Conservation (phyloP, 2,113 vertebrate genomes). For the Sceloporus undulatus region DNA sequence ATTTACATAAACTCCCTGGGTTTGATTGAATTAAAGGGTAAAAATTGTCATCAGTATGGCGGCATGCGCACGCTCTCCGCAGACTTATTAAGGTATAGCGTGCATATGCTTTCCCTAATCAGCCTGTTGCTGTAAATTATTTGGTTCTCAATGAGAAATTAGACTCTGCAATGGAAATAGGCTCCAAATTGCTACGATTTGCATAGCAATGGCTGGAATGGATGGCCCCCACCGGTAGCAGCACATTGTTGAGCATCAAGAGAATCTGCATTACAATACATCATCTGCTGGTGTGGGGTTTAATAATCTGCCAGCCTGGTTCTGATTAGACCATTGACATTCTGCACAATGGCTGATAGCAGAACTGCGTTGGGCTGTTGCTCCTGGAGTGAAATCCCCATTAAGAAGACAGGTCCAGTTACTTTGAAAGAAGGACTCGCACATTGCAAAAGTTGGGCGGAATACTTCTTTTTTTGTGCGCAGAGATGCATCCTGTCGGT, state of each 20-base stretch:
- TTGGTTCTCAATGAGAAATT: slow-evolving; percentile 5
- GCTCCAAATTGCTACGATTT: not conserved
- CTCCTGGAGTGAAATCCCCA: not conserved
- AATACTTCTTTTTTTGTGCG: no score
- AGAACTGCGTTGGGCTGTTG: not conserved
- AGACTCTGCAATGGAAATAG: not conserved
- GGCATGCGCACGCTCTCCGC: not conserved
- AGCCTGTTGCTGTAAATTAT: not conserved
- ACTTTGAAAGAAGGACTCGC: not conserved
- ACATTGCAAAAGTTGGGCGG: not conserved
- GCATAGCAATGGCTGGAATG: not conserved
- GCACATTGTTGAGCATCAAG: slow-evolving; percentile 14
- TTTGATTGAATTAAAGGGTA: not conserved
- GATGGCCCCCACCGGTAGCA: not conserved
- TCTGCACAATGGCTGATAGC: not conserved
- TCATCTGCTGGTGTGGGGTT: not conserved
- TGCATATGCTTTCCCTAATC: not conserved
- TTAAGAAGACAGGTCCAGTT: not conserved
- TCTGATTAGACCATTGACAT: slow-evolving; percentile 5
- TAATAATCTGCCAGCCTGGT: not conserved
- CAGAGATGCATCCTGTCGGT: not conserved
- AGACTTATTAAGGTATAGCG: not conserved
- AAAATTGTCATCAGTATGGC: not conserved
- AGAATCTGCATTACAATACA: slow-evolving; percentile 15
- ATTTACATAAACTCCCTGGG: not conserved